Evolutionary conservation across 2,888 invertebrate genomes (phyloP).

Genomic region (Agriopis marginaria): DNA sequence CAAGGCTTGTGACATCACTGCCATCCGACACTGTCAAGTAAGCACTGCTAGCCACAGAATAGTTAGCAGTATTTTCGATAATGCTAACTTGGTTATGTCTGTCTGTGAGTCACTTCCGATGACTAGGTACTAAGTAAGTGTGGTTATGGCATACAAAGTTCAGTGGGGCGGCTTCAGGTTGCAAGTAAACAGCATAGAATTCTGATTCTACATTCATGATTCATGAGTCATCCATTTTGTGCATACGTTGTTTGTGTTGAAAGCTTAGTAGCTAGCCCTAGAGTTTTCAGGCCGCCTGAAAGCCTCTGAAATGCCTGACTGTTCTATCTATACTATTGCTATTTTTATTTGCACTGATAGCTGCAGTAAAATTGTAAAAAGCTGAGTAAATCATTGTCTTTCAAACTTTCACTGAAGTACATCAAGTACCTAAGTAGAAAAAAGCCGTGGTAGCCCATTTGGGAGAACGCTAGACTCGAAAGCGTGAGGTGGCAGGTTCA

Average conservation of each 20-base stretch:
- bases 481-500: too few relatives aligned
- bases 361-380: too few relatives aligned
- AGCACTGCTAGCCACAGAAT: constrained; percentile 6
- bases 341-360: too few relatives aligned
- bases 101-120: constrained; percentile 31
- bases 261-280: not conserved
- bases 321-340: too few relatives aligned
- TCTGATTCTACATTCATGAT: constrained; percentile 6
- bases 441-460: too few relatives aligned
- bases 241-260: not conserved
- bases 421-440: too few relatives aligned
- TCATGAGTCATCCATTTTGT: constrained; percentile 13
- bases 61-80: not conserved
- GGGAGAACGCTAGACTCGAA: too few relatives aligned
- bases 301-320: not conserved
- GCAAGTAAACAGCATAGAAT: constrained; percentile 8
- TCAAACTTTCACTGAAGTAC: too few relatives aligned
- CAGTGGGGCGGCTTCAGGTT: constrained; percentile 29
- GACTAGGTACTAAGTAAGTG: not conserved
- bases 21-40: constrained; percentile 26
- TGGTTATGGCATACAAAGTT: constrained; percentile 28
- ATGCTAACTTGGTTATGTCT: constrained; percentile 14
- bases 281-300: not conserved
- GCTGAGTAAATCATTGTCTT: too few relatives aligned
- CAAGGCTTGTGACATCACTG: constrained; percentile 38